These are phyloP conservation scores for Agrypnia vestita DNA, from an alignment of 1,140 invertebrate genomes.

Conservation along the genomic window DNA sequence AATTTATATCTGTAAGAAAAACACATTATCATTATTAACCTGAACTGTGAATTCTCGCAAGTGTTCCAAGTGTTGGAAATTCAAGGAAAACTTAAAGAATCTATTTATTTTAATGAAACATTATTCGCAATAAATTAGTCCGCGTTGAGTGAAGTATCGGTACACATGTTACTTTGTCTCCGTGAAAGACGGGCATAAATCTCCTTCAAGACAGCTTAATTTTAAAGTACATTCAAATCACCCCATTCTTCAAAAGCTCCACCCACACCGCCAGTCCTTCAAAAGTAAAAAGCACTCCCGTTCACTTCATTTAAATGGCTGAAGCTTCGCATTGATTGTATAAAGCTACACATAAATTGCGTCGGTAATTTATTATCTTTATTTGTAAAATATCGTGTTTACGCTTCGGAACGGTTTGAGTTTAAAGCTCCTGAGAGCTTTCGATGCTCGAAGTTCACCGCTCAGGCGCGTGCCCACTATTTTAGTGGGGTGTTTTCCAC, in stretches of 20 bases:
- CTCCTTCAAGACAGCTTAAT: neutral
- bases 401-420: neutral
- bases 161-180: neutral
- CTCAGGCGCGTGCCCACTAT: neutral
- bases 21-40: too few species aligned
- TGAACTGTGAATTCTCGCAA: too few species aligned
- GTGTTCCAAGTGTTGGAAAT: too few species aligned
- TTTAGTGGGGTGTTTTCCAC: constrained; percentile 1
- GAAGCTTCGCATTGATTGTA: constrained; percentile 27
- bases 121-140: neutral
- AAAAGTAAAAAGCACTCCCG: constrained; percentile 2
- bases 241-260: neutral
- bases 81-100: too few species aligned
- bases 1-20: too few species aligned
- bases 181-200: neutral
- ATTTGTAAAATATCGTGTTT: constrained; percentile 44
- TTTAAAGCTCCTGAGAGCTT: constrained; percentile 29
- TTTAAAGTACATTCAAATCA: constrained; percentile 1
- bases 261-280: neutral
- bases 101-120: too few species aligned
- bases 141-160: neutral
- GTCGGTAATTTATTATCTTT: constrained; percentile 28
- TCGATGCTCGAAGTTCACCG: constrained; percentile 11
- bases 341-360: constrained; percentile 39
- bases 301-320: constrained; percentile 17